These are phyloP conservation scores for Ctenoplectra terminalis DNA, from an alignment of 1,140 invertebrate genomes.

Conservation along the genomic window DNA sequence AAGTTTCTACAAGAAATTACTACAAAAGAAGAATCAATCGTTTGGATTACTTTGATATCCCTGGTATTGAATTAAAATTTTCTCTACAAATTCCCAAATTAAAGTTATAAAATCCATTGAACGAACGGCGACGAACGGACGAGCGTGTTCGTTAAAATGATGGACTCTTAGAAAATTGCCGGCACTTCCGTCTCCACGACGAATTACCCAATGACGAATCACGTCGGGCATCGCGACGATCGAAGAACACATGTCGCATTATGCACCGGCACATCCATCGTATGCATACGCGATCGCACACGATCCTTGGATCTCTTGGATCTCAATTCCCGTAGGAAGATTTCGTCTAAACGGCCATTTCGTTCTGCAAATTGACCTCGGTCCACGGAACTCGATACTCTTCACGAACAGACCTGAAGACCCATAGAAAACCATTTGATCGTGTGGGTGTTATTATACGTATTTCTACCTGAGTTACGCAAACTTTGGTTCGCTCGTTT, in stretches of 20 bases:
- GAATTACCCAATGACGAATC: conserved; percentile 51
- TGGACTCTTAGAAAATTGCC: conserved; percentile 49
- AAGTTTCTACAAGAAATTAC: too few relatives aligned
- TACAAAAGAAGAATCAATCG: too few relatives aligned
- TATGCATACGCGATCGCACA: conserved; percentile 57
- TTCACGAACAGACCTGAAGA: neutral
- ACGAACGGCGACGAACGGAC: conserved; percentile 2
- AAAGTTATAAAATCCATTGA: neutral
- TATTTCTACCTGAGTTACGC: neutral
- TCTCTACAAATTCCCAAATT: neutral
- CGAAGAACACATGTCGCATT: conserved; percentile 67
- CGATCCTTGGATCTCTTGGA: conserved; percentile 66
- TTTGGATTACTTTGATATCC: too few relatives aligned
- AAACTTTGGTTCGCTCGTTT: neutral
- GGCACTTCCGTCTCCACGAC: conserved; percentile 49
- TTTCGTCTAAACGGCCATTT: neutral
- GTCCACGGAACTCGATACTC: neutral
- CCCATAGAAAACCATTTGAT: neutral
- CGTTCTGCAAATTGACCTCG: neutral
- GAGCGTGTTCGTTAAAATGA: conserved; percentile 45
- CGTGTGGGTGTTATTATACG: too few relatives aligned
- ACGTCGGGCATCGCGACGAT: conserved; percentile 60
- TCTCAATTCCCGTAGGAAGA: conserved; percentile 29
- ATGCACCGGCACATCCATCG: conserved; percentile 72
- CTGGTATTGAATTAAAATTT: too few relatives aligned